phyloP scores from a whole-genome alignment of 2,888 invertebrate genomes.

The Lepidocyrtinus sp. region DNA sequence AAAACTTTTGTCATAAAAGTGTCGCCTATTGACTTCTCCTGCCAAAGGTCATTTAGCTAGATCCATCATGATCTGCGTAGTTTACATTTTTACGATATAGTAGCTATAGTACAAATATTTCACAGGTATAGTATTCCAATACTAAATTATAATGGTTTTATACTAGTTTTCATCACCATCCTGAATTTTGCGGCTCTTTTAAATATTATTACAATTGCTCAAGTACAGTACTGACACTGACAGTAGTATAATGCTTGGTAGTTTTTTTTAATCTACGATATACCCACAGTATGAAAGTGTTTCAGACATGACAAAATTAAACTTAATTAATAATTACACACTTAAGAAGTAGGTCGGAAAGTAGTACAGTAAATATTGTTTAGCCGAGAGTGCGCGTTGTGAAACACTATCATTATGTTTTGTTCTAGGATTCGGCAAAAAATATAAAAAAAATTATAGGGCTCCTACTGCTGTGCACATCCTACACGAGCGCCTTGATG shows the following conservation, averaged over 20 bases:
- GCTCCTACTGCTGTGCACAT: constrained; percentile 83
- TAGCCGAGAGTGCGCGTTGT: constrained; percentile 38
- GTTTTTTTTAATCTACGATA: neutral
- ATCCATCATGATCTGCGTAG: too few relatives aligned
- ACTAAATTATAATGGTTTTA: too few relatives aligned
- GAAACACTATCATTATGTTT: constrained; percentile 28
- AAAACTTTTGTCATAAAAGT: too few relatives aligned
- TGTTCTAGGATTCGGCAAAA: constrained; percentile 6
- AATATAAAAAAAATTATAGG: constrained; percentile 12
- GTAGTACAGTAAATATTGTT: constrained; percentile 11
- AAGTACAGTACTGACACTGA: too few relatives aligned
- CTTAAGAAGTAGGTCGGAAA: neutral
- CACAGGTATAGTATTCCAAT: too few relatives aligned
- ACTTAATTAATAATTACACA: neutral
- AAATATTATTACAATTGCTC: too few relatives aligned
- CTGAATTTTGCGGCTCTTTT: too few relatives aligned
- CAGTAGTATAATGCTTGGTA: neutral
- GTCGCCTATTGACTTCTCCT: too few relatives aligned
- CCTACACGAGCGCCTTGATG: constrained; percentile 80
- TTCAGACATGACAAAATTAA: neutral
- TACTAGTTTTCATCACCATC: too few relatives aligned
- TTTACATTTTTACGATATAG: too few relatives aligned
- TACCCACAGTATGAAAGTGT: constrained; percentile 2
- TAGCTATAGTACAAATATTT: too few relatives aligned
- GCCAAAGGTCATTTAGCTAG: too few relatives aligned